phyloP scores from a whole-genome alignment of 2,797 vertebrate genomes.

The Paramormyrops hopkinsi region DNA sequence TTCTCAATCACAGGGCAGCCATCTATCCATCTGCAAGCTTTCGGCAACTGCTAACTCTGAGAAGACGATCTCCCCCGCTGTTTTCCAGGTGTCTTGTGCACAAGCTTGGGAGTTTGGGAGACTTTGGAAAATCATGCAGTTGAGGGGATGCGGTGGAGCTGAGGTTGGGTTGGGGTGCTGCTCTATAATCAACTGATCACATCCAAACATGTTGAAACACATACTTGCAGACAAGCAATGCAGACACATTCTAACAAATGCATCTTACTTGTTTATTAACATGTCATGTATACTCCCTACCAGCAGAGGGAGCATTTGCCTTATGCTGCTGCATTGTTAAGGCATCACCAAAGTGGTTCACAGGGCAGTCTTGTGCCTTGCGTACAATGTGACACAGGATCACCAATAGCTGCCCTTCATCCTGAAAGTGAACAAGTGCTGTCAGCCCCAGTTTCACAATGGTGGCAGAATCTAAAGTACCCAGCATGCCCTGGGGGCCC shows the following conservation, averaged over 20 bases:
- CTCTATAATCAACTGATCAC: not conserved
- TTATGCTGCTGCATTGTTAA: not conserved
- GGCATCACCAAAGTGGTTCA: not conserved
- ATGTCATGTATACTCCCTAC: not conserved
- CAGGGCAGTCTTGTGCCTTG: not conserved
- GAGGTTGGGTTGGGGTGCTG: not conserved
- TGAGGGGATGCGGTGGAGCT: not conserved
- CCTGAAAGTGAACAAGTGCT: not conserved
- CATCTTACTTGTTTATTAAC: not conserved
- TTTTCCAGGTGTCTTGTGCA: not conserved
- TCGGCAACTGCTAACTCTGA: not conserved
- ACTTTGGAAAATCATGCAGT: not conserved
- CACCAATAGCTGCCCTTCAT: not conserved
- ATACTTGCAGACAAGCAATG: not conserved
- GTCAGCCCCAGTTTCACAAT: not conserved
- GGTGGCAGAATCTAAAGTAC: not conserved
- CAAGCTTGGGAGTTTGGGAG: not conserved
- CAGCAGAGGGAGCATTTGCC: not conserved
- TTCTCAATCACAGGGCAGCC: not conserved
- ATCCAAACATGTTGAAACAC: not conserved
- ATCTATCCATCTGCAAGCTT: not conserved
- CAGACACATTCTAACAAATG: not conserved
- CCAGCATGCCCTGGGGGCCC: not conserved
- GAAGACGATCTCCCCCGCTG: not conserved
- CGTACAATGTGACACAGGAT: not conserved